phyloP scores from a whole-genome alignment of 2,113 vertebrate genomes.

The Coryphaenoides rupestris region DNA sequence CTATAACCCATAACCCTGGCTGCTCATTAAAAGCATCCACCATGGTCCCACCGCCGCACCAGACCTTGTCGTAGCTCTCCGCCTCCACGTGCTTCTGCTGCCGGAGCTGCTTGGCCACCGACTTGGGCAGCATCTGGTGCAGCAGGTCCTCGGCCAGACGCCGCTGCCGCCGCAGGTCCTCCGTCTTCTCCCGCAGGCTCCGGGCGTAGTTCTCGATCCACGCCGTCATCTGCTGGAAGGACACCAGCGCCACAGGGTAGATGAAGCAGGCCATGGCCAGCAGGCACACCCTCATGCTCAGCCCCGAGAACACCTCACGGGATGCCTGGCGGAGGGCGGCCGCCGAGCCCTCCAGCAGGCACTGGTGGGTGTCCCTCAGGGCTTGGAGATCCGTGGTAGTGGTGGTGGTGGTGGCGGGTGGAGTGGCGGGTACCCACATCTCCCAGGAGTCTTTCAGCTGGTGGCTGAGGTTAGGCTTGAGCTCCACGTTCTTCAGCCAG shows the following conservation, averaged over 20 bases:
- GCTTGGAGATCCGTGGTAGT: constrained; percentile 18
- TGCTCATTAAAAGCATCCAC: too few species aligned
- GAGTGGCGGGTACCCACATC: constrained; percentile 25
- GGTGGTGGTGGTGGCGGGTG: background rate
- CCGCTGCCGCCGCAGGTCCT: constrained; percentile 78
- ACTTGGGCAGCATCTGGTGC: constrained; percentile 88
- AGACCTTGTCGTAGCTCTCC: constrained; percentile 85
- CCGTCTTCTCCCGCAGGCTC: constrained; percentile 75
- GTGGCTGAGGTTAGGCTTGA: constrained; percentile 43
- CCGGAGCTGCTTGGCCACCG: constrained; percentile 84
- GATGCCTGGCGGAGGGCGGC: constrained; percentile 64
- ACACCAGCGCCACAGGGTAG: constrained; percentile 80
- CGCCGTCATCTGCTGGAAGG: constrained; percentile 83
- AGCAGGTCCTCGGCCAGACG: constrained; percentile 82
- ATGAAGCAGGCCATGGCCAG: constrained; percentile 75
- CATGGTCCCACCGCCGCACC: background rate
- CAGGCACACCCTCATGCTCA: constrained; percentile 77
- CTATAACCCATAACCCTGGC: too few species aligned
- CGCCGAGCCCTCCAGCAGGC: constrained; percentile 62
- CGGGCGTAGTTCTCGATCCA: constrained; percentile 83
- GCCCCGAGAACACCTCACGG: constrained; percentile 62
- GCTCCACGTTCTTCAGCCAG: constrained; percentile 68
- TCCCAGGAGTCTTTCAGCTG: constrained; percentile 20
- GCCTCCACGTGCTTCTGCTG: constrained; percentile 80
- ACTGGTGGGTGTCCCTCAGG: constrained; percentile 46